Base-by-base conservation (phyloP, 2,113 vertebrate genomes). In the Bos javanicus region DNA sequence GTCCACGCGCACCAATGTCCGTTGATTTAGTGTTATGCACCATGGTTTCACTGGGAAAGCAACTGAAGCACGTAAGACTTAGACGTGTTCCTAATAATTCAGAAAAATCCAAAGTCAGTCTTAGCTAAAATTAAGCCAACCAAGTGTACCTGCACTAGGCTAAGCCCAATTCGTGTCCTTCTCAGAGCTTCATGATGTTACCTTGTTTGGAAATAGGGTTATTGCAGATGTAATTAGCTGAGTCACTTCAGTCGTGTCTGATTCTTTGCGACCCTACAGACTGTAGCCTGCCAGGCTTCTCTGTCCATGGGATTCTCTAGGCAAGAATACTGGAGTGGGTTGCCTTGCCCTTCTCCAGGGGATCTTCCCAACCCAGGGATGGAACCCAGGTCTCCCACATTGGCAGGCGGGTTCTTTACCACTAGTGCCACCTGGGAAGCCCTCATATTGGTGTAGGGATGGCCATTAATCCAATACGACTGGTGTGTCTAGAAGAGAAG, bases 1-100 rank as follows among this genome's bases (percentile, higher is more conserved):
- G n/a, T 43, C 19, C 5, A 2, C 17, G 0, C 19, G n/a, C 62
- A 6, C 4, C 16, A 11, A 13, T 25, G 2, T 14, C 52, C 48
- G 56, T 17, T 54, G 85, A 19, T 33, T 39, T 36, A 36, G 43
- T n/a, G 15, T n/a, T 10, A n/a, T 12, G 74, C 28, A 12, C 60
- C 50, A 14, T 6, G 26, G 62, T 54, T 52, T 92, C 28, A 14
- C 8, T 21, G 48, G n/a, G n/a, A 84, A 62, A 48, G 36, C 62
- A 36, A 17, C 0, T 15, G 23, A 56, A 14, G 43, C 54, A 52
- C 6, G 0, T 62, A 76, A 30, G 56, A 80, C 33, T 56, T 26
- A 56, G 26, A 19, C 16, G 39, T 59, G 11, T 46, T 80, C 71
- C 28, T 57, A 50, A 54, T 64, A 14, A 78, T 56, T 86, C 3